Evolutionary conservation across 2,888 invertebrate genomes (phyloP).

Genomic region (Pharmacophagus antenor): DNA sequence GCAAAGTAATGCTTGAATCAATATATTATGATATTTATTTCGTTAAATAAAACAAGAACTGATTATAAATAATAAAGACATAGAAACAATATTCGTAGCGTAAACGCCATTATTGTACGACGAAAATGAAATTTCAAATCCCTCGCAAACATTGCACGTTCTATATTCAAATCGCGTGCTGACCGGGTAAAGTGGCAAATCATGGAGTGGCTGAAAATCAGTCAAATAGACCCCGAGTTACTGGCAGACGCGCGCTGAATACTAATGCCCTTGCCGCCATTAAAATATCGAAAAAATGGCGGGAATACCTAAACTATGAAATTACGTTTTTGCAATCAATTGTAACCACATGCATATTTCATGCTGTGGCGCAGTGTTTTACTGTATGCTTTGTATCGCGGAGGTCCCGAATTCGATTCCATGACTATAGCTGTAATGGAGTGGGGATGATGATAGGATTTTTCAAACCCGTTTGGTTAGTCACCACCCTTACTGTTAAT

Average conservation of each 20-base stretch:
- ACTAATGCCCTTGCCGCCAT: conserved; percentile 49
- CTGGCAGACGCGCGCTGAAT: conserved; percentile 60
- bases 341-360: too few relatives aligned
- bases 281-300: conserved; percentile 38
- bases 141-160: conserved; percentile 60
- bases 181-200: conserved; percentile 80
- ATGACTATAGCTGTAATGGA: too few relatives aligned
- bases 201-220: conserved; percentile 79
- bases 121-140: conserved; percentile 75
- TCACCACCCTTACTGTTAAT: too few relatives aligned
- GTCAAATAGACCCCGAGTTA: conserved; percentile 78
- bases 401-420: too few relatives aligned
- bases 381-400: too few relatives aligned
- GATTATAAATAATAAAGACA: conserved; percentile 38
- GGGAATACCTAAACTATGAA: conserved; percentile 5
- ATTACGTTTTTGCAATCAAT: conserved; percentile 2
- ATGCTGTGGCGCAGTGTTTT: too few relatives aligned
- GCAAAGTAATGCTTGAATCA: too few relatives aligned
- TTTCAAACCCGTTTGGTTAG: too few relatives aligned
- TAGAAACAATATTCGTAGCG: conserved; percentile 67
- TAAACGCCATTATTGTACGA: conserved; percentile 58
- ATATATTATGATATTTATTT: too few relatives aligned
- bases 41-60: background rate
- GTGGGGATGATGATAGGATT: too few relatives aligned
- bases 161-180: conserved; percentile 67